Conservation (phyloP, 1,140 invertebrate species). For the Pristionchus pacificus region DNA sequence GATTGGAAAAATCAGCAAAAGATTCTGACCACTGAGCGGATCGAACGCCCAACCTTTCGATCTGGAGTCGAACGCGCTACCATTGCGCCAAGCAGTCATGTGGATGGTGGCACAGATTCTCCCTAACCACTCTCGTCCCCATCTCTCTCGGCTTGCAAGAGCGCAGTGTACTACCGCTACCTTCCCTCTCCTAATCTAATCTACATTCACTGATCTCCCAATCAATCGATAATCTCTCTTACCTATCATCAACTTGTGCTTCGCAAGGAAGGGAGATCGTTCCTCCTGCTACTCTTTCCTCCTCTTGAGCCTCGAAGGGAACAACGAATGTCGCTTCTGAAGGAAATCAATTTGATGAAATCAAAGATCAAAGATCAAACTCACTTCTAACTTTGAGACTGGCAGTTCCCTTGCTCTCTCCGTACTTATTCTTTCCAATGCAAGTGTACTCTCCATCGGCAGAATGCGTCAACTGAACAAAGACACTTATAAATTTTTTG, state of each 20-base stretch:
- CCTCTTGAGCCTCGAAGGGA: constrained; percentile 39
- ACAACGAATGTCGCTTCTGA: constrained; percentile 48
- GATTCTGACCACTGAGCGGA: constrained; percentile 27
- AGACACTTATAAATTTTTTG: too few species aligned
- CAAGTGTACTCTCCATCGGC: constrained; percentile 56
- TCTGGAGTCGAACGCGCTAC: constrained; percentile 30
- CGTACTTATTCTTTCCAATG: constrained; percentile 52
- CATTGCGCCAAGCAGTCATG: constrained; percentile 33
- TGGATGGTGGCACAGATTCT: too few species aligned
- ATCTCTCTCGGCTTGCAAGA: too few species aligned
- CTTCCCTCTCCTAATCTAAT: too few species aligned
- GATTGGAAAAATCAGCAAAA: too few species aligned
- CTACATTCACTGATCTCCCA: too few species aligned
- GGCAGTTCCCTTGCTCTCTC: constrained; percentile 41
- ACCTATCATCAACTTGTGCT: constrained; percentile 73
- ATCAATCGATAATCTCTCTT: background rate
- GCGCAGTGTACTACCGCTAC: too few species aligned
- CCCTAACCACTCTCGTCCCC: too few species aligned
- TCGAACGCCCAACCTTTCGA: constrained; percentile 24
- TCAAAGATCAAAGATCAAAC: constrained; percentile 4
- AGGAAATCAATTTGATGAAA: constrained; percentile 2
- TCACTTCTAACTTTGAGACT: constrained; percentile 49
- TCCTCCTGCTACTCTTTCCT: constrained; percentile 66
- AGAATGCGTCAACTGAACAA: constrained; percentile 72
- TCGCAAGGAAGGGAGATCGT: constrained; percentile 87